These are phyloP conservation scores for Brachionus plicatilis DNA, from an alignment of 1,140 invertebrate genomes.

Conservation along the genomic window DNA sequence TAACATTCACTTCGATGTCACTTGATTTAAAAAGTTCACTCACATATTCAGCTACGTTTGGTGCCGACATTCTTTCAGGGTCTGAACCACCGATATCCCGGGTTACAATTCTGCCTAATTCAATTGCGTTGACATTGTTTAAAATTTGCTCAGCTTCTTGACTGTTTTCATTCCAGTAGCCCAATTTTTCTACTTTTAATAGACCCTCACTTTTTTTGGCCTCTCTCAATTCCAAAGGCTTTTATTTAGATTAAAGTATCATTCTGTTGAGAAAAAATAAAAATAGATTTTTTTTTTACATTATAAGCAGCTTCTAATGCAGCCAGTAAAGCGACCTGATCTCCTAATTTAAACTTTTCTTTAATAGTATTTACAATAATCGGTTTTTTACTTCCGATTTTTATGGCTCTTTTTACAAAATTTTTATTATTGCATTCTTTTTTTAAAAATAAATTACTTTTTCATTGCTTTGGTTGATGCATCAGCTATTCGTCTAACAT, in stretches of 20 bases:
- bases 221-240: conserved; percentile 34
- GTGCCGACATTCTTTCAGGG: conserved; percentile 85
- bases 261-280: no score
- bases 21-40: conserved; percentile 61
- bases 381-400: conserved; percentile 35
- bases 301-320: conserved; percentile 32
- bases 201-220: background rate
- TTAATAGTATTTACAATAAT: background rate
- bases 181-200: conserved; percentile 10
- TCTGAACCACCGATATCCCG: conserved; percentile 82
- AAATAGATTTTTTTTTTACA: background rate
- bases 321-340: background rate
- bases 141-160: background rate
- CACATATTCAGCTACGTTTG: conserved; percentile 73
- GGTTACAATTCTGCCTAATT: conserved; percentile 36
- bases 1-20: conserved; percentile 45
- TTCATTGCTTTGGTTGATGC: conserved; percentile 34
- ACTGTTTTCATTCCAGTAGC: background rate
- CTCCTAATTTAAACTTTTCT: background rate
- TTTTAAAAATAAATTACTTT: background rate
- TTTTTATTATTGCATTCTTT: background rate
- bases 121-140: background rate
- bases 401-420: background rate
- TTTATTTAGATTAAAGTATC: background rate
- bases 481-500: conserved; percentile 26